Base-by-base conservation (phyloP, 2,888 invertebrate species). In the Corythucha ciliata region DNA sequence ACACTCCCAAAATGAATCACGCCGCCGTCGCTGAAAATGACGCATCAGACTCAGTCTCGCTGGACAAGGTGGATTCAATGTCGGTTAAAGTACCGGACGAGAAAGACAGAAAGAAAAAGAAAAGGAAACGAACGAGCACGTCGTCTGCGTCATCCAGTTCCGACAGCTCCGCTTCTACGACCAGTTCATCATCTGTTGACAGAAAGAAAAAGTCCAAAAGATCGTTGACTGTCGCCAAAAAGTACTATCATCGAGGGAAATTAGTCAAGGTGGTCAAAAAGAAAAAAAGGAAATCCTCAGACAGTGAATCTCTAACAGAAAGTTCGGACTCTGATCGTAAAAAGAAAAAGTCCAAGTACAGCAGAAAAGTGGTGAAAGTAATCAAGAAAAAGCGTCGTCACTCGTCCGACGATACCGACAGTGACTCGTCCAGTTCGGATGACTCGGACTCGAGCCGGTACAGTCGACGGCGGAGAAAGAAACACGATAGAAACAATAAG, bases 181-280 rank as follows among this genome's bases (percentile, higher is more conserved):
- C 54, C 18, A 56, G 57, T 44, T 59, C 58, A 10, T 55, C 56
- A 7, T 60, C 60, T 14, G 55, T 59, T 39, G 58, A 59, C 14
- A 52, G 49, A n/a, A 54, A 41, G 41, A 48, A 42, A 33, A 60
- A 50, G 25, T 49, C 53, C 24, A 60, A 60, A 25, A 52, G 54
- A 21, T 56, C 54, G 22, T 46, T 55, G 16, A 58, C 58, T 18
- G 59, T 59, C 27, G 59, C 58, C 14, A 58, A 59, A 47, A 61
- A 57, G 46, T 59, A 61, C 48, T 62, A 62, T 45, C 58, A 61
- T 34, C 55, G 58, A 7, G 61, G 61, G n/a, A 61, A 61, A 40
- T 50, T 61, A 10, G 60, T 61, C 12, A 62, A 61, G 45, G 57
- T 59, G 33, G 50, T 60, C n/a, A 61, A 61, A 42, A 62, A 59